These are phyloP conservation scores for Coenonympha arcania DNA, from an alignment of 2,888 invertebrate species.

Conservation along the genomic window DNA sequence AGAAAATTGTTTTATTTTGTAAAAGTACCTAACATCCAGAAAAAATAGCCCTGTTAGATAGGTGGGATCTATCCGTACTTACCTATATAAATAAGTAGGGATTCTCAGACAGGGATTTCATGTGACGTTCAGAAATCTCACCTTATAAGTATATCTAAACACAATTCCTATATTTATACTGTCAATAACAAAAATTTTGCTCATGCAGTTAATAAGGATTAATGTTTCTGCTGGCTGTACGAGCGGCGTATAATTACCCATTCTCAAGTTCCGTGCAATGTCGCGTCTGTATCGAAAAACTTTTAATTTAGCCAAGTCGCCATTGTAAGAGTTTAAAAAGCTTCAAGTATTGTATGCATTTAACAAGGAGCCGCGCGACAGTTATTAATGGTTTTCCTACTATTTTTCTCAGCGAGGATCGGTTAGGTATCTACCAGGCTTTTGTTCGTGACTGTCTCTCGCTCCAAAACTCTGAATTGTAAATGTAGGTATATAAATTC, in stretches of 20 bases:
- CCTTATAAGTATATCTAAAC: no score
- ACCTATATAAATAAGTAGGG: no score
- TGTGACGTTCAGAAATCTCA: no score
- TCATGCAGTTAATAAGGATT: neutral
- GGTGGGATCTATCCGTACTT: no score
- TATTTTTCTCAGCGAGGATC: conserved; percentile 72
- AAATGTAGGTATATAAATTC: conserved; percentile 6
- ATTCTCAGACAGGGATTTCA: no score
- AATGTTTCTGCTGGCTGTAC: conserved; percentile 34
- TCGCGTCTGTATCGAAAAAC: conserved; percentile 71
- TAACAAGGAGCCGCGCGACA: conserved; percentile 71
- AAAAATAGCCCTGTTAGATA: no score
- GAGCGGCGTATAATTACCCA: conserved; percentile 62
- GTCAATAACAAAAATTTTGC: neutral
- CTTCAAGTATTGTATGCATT: conserved; percentile 74
- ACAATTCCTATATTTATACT: no score
- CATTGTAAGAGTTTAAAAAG: conserved; percentile 72
- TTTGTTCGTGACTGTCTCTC: conserved; percentile 46
- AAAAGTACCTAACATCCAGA: no score
- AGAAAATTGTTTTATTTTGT: no score
- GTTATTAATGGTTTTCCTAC: conserved; percentile 71
- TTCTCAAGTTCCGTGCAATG: conserved; percentile 68
- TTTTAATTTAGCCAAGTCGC: conserved; percentile 74
- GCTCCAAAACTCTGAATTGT: conserved; percentile 27
- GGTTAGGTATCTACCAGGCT: conserved; percentile 57